Percentiles rank a stretch among this genome's conserved stretches.
These are phyloP conservation scores for Didymodactylos carnosus DNA, from an alignment of 2,888 invertebrate species.

Conservation along the genomic window DNA sequence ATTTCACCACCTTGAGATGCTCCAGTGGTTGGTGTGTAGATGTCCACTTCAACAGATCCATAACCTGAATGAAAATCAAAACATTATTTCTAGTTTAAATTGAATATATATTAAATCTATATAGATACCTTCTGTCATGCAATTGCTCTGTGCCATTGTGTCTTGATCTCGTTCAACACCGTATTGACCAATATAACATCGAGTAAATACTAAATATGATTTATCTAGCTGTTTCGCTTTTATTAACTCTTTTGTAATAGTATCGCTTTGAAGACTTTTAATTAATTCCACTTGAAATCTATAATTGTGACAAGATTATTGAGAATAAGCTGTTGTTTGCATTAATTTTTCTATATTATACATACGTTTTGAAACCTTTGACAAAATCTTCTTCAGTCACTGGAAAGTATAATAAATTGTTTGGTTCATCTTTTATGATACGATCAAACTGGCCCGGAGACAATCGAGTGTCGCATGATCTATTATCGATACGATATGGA, in stretches of 20 bases:
- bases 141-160: not conserved
- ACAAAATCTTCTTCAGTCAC: not conserved
- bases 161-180: not conserved
- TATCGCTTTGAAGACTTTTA: not conserved
- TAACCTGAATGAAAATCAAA: not conserved
- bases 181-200: not conserved
- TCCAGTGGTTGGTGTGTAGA: not conserved
- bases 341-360: not conserved
- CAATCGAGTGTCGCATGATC: not conserved
- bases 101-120: not conserved
- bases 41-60: not conserved
- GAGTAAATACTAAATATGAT: not conserved
- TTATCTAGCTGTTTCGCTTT: not conserved
- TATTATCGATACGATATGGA: not conserved
- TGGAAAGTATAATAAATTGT: not conserved
- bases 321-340: too few species aligned
- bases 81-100: not conserved
- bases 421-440: not conserved
- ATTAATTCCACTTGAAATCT: not conserved
- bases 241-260: not conserved
- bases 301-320: not conserved
- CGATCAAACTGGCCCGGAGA: not conserved
- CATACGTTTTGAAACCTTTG: not conserved
- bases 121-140: not conserved
- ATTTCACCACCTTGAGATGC: not conserved